Evolutionary conservation across 2,888 invertebrate genomes (phyloP), one percentile per base, ranked within the genome.

Genomic region (Drosophila prolongata): DNA sequence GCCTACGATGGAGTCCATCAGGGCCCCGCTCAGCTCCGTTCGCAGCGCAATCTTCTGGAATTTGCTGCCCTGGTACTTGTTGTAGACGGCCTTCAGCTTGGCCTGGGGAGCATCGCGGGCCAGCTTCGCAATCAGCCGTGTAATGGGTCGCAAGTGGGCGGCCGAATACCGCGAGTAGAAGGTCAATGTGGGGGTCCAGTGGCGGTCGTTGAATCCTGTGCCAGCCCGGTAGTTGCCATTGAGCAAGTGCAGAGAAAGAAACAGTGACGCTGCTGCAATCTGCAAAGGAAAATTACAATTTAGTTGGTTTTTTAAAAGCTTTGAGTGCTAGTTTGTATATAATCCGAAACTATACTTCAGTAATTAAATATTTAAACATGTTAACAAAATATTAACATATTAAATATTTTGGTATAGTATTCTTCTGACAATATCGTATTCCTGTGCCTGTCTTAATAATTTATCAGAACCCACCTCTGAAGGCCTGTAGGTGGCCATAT

Each of bases 81-180:
- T 94, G 77, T 94, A 94, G 6, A 96, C 94, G 0, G 95, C 94
- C 88, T 95, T 95, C 78, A 94, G 94, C 91, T 96, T 97, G 14
- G 95, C 94, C 24, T 93, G 94, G 13, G 95, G 95, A n/a, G 95
- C 94, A 89, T 95, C 95, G 0, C 94, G 89, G 6, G 97, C 94
- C 59, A 96, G 92, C 59, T 93, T 93, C 0, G 97, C 97, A 70
- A 98, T 93, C 76, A 95, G 94, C 49, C 93, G 92, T 16, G 96
- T 94, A 24, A 96, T 94, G 0, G 95, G 95, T 46, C 94, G 92
- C 49, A 98, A 93, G 57, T 96, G 94, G 1, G 94, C 92, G 16
- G 95, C 93, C 0, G 93, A 92, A 88, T 98, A 98, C 1, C 94
- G 94, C 9, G 97, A 96, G 91, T 98, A 97, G 91, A 95, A 95